Percentiles rank a stretch among this genome's conserved stretches.
Evolutionary conservation across 2,113 vertebrate genomes (phyloP).

Genomic region (Pygoscelis antarcticus): DNA sequence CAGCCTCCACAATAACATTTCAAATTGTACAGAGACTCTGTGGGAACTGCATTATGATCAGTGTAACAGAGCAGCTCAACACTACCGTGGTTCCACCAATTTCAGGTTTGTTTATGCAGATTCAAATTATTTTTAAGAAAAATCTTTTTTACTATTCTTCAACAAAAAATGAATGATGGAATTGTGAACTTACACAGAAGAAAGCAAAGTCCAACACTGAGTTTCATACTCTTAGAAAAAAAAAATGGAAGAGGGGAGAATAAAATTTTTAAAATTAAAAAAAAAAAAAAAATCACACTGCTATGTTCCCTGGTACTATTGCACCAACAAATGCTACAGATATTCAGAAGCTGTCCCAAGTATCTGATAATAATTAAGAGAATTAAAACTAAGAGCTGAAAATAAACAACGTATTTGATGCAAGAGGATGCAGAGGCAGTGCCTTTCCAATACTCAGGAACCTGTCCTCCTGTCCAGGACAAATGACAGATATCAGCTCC

Average conservation of each 20-base stretch:
- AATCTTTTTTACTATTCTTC: background rate
- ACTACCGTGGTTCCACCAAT: background rate
- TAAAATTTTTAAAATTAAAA: background rate
- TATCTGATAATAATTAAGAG: background rate
- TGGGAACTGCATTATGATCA: background rate
- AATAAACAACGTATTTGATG: background rate
- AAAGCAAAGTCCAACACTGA: background rate
- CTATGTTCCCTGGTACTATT: background rate
- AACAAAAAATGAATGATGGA: background rate
- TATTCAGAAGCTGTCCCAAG: background rate
- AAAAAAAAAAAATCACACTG: too few relatives aligned
- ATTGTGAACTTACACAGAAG: background rate
- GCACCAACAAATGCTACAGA: background rate
- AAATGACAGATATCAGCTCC: background rate
- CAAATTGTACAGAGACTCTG: background rate
- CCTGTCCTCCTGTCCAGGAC: background rate
- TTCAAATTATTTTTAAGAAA: background rate
- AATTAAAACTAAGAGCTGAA: background rate
- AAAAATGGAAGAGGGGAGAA: background rate
- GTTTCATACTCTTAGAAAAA: background rate
- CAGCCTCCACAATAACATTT: background rate
- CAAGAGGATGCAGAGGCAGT: background rate
- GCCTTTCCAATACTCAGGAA: background rate
- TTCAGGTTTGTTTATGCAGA: background rate
- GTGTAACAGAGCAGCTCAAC: background rate